These are phyloP conservation scores for Engraulis encrasicolus DNA, from an alignment of 2,113 vertebrate species.

Conservation along the genomic window DNA sequence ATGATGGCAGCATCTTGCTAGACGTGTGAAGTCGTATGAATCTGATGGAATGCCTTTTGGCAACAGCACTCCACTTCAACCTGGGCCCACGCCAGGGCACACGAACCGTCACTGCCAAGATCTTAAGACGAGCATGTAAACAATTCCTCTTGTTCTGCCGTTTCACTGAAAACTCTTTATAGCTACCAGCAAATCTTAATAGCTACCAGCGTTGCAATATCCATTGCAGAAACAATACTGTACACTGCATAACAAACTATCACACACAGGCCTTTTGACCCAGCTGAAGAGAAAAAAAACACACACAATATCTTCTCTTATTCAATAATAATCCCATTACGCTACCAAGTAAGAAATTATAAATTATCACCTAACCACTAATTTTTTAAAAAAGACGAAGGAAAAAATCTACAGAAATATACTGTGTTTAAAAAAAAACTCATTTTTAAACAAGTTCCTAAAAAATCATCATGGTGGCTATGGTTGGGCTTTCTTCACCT, in stretches of 20 bases:
- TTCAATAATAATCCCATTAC: constrained; percentile 42
- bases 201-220: constrained; percentile 65
- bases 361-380: constrained; percentile 44
- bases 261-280: constrained; percentile 41
- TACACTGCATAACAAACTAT: constrained; percentile 63
- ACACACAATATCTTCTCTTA: constrained; percentile 39
- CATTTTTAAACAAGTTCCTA: constrained; percentile 29
- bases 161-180: constrained; percentile 29
- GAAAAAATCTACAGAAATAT: constrained; percentile 24
- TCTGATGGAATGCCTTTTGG: constrained; percentile 40
- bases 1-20: constrained; percentile 43
- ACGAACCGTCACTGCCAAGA: constrained; percentile 42
- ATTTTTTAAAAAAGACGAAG: constrained; percentile 29
- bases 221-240: constrained; percentile 68
- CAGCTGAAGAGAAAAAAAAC: constrained; percentile 34
- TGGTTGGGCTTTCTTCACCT: not conserved
- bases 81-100: constrained; percentile 37
- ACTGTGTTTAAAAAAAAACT: constrained; percentile 24
- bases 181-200: constrained; percentile 53
- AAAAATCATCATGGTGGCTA: constrained; percentile 16
- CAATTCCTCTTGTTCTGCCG: constrained; percentile 53
- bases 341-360: constrained; percentile 39
- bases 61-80: constrained; percentile 35
- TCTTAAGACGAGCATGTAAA: constrained; percentile 59
- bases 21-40: constrained; percentile 44